phyloP scores from a whole-genome alignment of 2,888 invertebrate genomes.

The Clitarchus hookeri region DNA sequence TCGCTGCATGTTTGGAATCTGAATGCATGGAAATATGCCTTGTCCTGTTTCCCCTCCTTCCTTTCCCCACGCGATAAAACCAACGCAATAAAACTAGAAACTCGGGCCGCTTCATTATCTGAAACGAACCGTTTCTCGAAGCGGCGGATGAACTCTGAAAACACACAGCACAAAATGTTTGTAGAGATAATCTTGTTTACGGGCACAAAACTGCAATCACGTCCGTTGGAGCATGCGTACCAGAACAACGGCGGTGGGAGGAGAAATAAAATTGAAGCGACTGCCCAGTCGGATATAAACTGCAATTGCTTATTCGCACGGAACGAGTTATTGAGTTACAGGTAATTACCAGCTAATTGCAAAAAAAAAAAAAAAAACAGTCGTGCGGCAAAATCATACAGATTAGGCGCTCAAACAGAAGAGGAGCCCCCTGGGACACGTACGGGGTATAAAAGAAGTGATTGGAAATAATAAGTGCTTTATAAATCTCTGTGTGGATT shows the following conservation, averaged over 20 bases:
- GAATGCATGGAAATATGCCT: too few relatives aligned
- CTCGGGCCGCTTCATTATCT: background rate
- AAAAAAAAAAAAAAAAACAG: background rate
- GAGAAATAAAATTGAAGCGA: background rate
- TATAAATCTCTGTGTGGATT: background rate
- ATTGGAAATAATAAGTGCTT: background rate
- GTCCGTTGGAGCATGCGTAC: background rate
- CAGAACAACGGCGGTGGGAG: background rate
- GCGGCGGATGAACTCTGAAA: background rate
- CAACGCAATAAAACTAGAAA: too few relatives aligned
- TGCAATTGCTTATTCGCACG: slow-evolving; percentile 6
- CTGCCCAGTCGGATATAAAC: background rate
- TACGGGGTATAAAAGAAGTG: background rate
- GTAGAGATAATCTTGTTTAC: background rate
- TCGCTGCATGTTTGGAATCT: too few relatives aligned
- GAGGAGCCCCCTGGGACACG: background rate
- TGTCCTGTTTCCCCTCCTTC: too few relatives aligned
- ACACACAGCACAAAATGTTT: background rate
- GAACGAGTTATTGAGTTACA: background rate
- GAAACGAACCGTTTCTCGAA: slow-evolving; percentile 1
- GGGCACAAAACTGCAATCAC: slow-evolving; percentile 8
- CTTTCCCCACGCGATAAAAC: too few relatives aligned
- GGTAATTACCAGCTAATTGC: background rate
- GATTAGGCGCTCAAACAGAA: background rate
- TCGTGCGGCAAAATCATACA: background rate